Conservation (phyloP, 2,888 invertebrate species). For the Geotrupes spiniger region DNA sequence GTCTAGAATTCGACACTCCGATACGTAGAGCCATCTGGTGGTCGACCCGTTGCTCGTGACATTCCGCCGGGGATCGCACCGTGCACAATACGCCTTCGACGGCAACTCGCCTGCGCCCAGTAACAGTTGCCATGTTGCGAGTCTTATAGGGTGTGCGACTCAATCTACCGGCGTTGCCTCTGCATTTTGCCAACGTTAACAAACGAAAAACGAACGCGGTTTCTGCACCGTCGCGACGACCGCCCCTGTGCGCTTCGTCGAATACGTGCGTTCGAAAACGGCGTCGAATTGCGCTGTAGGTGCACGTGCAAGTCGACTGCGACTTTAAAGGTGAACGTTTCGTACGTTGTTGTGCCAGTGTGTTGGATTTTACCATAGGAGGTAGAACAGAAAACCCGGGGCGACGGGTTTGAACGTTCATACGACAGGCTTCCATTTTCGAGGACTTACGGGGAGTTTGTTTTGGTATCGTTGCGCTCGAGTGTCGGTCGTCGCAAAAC, state of each 20-base stretch:
- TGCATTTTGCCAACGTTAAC: slow-evolving; percentile 1
- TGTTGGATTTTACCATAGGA: slow-evolving; percentile 14
- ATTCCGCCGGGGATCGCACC: slow-evolving; percentile 14
- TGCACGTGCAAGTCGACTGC: no score
- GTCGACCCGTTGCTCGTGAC: slow-evolving; percentile 7
- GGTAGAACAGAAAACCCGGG: background rate
- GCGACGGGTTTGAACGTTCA: no score
- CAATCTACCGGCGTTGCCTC: slow-evolving; percentile 6
- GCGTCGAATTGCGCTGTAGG: slow-evolving; percentile 9
- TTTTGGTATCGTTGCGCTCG: slow-evolving; percentile 9
- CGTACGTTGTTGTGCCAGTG: slow-evolving; percentile 11
- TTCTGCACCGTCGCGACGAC: background rate
- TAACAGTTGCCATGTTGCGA: slow-evolving; percentile 49
- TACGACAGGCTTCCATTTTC: no score
- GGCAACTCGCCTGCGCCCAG: slow-evolving; percentile 39
- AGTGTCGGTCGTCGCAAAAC: slow-evolving; percentile 10
- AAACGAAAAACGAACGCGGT: background rate
- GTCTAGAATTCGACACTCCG: background rate
- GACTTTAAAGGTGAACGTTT: slow-evolving; percentile 15
- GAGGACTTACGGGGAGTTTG: slow-evolving; percentile 1
- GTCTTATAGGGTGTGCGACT: slow-evolving; percentile 32
- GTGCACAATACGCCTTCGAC: slow-evolving; percentile 32
- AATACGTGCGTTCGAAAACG: slow-evolving; percentile 6
- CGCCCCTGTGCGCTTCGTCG: background rate
- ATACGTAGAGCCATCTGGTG: slow-evolving; percentile 7